phyloP scores from a whole-genome alignment of 1,140 invertebrate species.

The Drosophila prosaltans region DNA sequence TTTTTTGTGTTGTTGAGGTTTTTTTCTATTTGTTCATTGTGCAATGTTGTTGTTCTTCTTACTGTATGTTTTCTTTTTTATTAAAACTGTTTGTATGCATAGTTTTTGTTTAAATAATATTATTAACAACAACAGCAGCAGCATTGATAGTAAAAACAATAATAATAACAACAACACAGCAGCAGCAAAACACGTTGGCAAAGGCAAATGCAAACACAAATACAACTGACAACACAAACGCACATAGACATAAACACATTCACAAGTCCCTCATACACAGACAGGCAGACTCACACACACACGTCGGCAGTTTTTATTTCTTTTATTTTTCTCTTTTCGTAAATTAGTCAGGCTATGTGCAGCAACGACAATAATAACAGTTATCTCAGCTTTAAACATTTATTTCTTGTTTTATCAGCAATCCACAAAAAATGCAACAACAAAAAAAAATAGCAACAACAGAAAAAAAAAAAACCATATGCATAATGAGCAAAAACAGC shows the following conservation, averaged over 20 bases:
- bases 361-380: slow-evolving; percentile 50
- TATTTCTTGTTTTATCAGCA: neutral
- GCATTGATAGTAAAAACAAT: slow-evolving; percentile 20
- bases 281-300: slow-evolving; percentile 9
- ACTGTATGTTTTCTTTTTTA: slow-evolving; percentile 33
- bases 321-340: slow-evolving; percentile 9
- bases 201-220: slow-evolving; percentile 16
- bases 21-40: slow-evolving; percentile 37
- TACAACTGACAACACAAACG: slow-evolving; percentile 6
- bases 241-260: slow-evolving; percentile 3
- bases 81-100: slow-evolving; percentile 33
- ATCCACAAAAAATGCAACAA: slow-evolving; percentile 27
- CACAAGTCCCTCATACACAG: slow-evolving; percentile 9
- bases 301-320: slow-evolving; percentile 53
- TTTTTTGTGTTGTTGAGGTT: slow-evolving; percentile 35
- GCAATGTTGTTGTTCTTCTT: slow-evolving; percentile 38
- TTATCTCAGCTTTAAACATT: slow-evolving; percentile 26
- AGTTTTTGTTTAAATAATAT: slow-evolving; percentile 45
- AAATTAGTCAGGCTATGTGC: slow-evolving; percentile 1
- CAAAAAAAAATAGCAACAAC: slow-evolving; percentile 1
- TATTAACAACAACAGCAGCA: slow-evolving; percentile 18
- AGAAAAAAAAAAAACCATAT: slow-evolving; percentile 29
- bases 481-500: slow-evolving; percentile 47
- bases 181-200: slow-evolving; percentile 5
- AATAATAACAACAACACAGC: slow-evolving; percentile 10